Evolutionary conservation across 2,888 invertebrate genomes (phyloP).

Genomic region (Mythimna pallens): DNA sequence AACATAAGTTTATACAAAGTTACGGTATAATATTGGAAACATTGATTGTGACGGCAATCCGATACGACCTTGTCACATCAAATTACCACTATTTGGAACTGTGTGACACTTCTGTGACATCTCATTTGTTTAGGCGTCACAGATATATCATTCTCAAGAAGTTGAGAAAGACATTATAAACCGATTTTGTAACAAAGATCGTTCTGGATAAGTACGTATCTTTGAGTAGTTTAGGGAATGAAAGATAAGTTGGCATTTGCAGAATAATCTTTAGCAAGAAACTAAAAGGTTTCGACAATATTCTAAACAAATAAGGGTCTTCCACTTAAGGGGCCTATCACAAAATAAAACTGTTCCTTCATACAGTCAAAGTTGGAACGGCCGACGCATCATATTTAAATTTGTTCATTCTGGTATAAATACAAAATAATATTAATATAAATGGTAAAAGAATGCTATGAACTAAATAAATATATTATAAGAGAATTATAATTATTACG

Average conservation of each 20-base stretch:
- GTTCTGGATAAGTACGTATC: too few species aligned
- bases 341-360: too few species aligned
- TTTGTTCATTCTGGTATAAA: too few species aligned
- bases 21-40: slow-evolving; percentile 5
- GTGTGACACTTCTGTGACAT: slow-evolving; percentile 25
- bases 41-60: slow-evolving; percentile 18
- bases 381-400: too few species aligned
- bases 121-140: slow-evolving; percentile 35
- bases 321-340: too few species aligned
- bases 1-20: slow-evolving; percentile 15
- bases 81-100: slow-evolving; percentile 13
- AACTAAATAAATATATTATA: too few species aligned
- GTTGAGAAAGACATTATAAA: background rate
- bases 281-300: background rate
- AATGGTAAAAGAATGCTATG: too few species aligned
- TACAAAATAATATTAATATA: too few species aligned
- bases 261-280: background rate
- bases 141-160: slow-evolving; percentile 6
- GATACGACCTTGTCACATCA: slow-evolving; percentile 1
- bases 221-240: background rate
- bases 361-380: too few species aligned
- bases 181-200: background rate
- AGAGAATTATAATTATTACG: too few species aligned
- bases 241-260: background rate
- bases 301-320: background rate